Conservation (phyloP, 2,888 invertebrate species). For the Apantesis nais region DNA sequence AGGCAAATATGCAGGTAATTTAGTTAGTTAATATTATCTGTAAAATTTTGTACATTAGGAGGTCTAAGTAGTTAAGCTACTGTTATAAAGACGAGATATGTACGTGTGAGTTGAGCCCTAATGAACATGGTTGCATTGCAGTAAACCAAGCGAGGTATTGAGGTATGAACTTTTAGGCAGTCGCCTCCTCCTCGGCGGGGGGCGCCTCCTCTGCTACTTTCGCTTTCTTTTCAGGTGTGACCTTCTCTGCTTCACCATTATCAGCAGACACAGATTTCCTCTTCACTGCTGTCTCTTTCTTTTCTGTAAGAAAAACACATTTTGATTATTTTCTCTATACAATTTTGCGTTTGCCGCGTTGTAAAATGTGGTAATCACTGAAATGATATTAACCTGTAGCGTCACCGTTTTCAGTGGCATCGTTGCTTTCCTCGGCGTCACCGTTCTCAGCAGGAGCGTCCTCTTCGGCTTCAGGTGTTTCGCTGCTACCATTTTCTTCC, state of each 20-base stretch:
- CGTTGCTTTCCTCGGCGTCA: constrained; percentile 79
- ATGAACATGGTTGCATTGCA: constrained; percentile 81
- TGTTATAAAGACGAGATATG: constrained; percentile 64
- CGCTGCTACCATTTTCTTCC: constrained; percentile 76
- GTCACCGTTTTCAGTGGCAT: constrained; percentile 79
- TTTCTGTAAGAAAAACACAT: constrained; percentile 68
- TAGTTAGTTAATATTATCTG: constrained; percentile 22
- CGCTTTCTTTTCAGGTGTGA: constrained; percentile 90
- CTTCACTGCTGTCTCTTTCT: constrained; percentile 86
- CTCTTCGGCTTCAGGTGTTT: constrained; percentile 69
- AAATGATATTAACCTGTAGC: constrained; percentile 67
- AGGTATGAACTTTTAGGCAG: constrained; percentile 77
- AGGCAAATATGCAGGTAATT: constrained; percentile 17
- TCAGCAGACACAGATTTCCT: constrained; percentile 88
- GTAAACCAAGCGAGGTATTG: constrained; percentile 74
- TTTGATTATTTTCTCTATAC: background rate
- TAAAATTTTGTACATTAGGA: constrained; percentile 47
- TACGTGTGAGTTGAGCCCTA: constrained; percentile 76
- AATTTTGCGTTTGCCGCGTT: background rate
- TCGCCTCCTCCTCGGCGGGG: constrained; percentile 85
- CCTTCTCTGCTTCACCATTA: constrained; percentile 86
- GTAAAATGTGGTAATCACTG: background rate
- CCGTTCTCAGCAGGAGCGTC: constrained; percentile 76
- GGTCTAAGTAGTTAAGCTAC: constrained; percentile 37
- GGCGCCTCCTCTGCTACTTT: constrained; percentile 87